A percentile compares a stretch with the other conserved stretches of the same genome.
These are phyloP conservation scores for Cydia fagiglandana DNA, from an alignment of 1,140 invertebrate species.

Conservation along the genomic window DNA sequence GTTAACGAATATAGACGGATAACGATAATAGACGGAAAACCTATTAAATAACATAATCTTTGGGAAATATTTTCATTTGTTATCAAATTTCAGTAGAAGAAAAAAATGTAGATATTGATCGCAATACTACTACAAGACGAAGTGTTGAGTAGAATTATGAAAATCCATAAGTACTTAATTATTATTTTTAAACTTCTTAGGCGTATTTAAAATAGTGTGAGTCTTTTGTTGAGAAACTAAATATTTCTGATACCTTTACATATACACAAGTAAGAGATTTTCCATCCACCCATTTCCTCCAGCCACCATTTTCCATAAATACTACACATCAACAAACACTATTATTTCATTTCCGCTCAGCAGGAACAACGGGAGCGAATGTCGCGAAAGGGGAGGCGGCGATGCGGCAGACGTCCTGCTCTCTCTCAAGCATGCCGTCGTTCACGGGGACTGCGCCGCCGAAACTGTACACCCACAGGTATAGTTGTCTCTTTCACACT, in stretches of 20 bases:
- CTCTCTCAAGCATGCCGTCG: slow-evolving; percentile 92
- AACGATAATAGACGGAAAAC: too few species aligned
- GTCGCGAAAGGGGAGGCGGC: slow-evolving; percentile 66
- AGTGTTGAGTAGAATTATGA: too few species aligned
- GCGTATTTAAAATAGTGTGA: too few species aligned
- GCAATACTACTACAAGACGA: too few species aligned
- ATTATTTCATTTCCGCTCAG: slow-evolving; percentile 37
- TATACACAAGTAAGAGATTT: background rate
- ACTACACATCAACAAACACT: slow-evolving; percentile 5
- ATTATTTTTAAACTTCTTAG: too few species aligned
- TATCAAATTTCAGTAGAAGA: too few species aligned
- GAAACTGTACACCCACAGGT: slow-evolving; percentile 72
- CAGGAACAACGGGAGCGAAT: slow-evolving; percentile 66
- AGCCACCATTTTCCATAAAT: slow-evolving; percentile 1
- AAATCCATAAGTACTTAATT: too few species aligned
- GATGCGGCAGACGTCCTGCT: slow-evolving; percentile 90
- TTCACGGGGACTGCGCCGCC: slow-evolving; percentile 83
- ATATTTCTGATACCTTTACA: too few species aligned
- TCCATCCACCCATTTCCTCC: background rate
- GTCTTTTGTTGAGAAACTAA: slow-evolving; percentile 33
- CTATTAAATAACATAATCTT: too few species aligned
- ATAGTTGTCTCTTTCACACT: slow-evolving; percentile 51
- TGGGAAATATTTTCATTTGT: too few species aligned
- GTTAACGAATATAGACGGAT: too few species aligned
- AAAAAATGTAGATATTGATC: too few species aligned